Conservation (phyloP, 2,888 invertebrate species). For the Orthosia gracilis region DNA sequence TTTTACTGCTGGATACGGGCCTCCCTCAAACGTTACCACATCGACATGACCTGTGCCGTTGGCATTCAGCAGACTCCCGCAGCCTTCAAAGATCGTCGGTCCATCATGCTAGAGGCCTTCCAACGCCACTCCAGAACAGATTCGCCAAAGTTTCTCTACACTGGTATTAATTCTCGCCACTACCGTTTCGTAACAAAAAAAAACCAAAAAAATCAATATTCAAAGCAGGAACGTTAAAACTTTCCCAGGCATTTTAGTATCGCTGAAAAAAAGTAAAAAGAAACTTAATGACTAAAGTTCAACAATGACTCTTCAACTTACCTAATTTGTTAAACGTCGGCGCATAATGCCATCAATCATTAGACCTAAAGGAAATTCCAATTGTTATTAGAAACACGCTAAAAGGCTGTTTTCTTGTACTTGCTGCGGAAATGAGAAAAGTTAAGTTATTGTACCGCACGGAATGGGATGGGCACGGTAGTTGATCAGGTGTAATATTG, state of each 20-base stretch:
- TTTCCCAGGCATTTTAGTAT: not conserved
- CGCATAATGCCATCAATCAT: constrained; percentile 57
- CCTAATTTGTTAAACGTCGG: constrained; percentile 51
- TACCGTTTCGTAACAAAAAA: not conserved
- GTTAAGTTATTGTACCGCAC: constrained; percentile 41
- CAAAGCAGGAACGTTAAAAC: not conserved
- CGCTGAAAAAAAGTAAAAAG: constrained; percentile 20
- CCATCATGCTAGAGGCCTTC: not conserved
- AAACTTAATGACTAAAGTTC: constrained; percentile 50
- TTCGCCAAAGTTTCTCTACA: no score
- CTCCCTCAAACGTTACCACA: no score
- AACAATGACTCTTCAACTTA: constrained; percentile 53
- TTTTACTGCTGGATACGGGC: not conserved
- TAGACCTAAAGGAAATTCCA: constrained; percentile 47
- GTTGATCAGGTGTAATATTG: constrained; percentile 33
- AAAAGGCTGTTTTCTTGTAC: constrained; percentile 49
- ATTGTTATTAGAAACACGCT: constrained; percentile 61
- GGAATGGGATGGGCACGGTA: constrained; percentile 12
- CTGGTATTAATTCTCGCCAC: not conserved
- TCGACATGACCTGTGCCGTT: no score
- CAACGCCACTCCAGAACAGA: not conserved
- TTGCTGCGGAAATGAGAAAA: constrained; percentile 59
- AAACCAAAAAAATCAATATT: not conserved
- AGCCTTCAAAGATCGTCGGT: not conserved
- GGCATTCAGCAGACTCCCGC: not conserved